Evolutionary conservation across 2,113 vertebrate species (phyloP), one percentile per base, ranked within the genome.

Genomic region (human): DNA sequence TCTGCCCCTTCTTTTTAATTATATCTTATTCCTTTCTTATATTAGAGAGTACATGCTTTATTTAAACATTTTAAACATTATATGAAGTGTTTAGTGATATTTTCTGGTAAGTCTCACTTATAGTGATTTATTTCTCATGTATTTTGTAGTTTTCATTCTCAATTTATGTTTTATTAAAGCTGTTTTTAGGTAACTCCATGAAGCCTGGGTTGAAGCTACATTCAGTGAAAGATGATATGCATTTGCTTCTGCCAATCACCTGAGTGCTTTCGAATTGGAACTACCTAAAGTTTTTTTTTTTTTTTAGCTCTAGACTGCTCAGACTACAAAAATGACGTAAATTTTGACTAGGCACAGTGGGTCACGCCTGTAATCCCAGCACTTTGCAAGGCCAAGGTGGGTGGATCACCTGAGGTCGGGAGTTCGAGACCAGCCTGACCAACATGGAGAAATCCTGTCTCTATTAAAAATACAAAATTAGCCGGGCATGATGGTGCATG

Each of bases 31-130:
- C 14, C 27, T 70, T 84, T 89, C 70, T 83, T 88, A 80, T 6
- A 32, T n/a, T 78, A 75, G 23, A 61, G 27, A 90, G 38, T 72
- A 64, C 22, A n/a, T 55, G 45, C 43, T 90, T 93, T 90, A 81
- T 85, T 93, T 90, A 86, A 64, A 90, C 27, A 73, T 64, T 79
- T 38, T 86, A 80, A 79, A 92, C 13, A 90, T 85, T 68, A 68
- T 50, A 40, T 78, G 11, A 78, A 50, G 40, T 78, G 10, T 16
- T 81, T 55, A 90, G 35, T 32, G 57, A 81, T 72, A 80, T 30
- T 80, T 85, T 90, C n/a, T 94, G 32, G 43, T 75, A 25, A 72
- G 27, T 70, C 11, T 85, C 30, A 90, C 16, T 90, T 35, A 61
- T 38, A 7, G 64, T 32, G 22, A 85, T 23, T 85, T 93, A 43